These are phyloP conservation scores for Ruditapes philippinarum DNA, from an alignment of 1,140 invertebrate genomes.

Conservation along the genomic window DNA sequence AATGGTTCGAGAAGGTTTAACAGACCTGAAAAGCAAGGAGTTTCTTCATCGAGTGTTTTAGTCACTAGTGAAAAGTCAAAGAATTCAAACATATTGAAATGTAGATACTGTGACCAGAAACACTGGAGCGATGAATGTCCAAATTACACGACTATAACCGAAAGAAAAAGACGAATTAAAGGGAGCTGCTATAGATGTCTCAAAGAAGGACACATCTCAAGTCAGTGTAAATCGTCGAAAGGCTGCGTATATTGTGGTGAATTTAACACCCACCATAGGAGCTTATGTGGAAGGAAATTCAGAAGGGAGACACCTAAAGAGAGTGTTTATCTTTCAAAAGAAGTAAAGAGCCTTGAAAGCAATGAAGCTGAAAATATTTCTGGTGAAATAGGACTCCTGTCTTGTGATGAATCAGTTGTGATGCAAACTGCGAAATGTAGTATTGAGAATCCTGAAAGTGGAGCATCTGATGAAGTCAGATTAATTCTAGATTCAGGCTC, in stretches of 20 bases:
- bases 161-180: neutral
- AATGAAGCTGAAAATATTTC: neutral
- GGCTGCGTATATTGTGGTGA: neutral
- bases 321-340: neutral
- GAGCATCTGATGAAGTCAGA: no score
- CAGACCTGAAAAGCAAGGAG: neutral
- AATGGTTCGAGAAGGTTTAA: no score
- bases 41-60: neutral
- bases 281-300: neutral
- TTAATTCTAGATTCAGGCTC: neutral
- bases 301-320: neutral
- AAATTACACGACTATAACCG: neutral
- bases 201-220: neutral
- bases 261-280: neutral
- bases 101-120: neutral
- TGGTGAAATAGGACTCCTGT: neutral
- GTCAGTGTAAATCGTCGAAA: neutral
- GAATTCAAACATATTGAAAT: neutral
- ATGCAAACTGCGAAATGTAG: neutral
- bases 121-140: neutral
- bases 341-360: neutral
- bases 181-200: neutral
- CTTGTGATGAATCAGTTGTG: neutral
- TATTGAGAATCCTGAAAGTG: neutral
- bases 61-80: neutral